Evolutionary conservation across 2,113 vertebrate genomes (phyloP).

Genomic region (Tetrao urogallus): DNA sequence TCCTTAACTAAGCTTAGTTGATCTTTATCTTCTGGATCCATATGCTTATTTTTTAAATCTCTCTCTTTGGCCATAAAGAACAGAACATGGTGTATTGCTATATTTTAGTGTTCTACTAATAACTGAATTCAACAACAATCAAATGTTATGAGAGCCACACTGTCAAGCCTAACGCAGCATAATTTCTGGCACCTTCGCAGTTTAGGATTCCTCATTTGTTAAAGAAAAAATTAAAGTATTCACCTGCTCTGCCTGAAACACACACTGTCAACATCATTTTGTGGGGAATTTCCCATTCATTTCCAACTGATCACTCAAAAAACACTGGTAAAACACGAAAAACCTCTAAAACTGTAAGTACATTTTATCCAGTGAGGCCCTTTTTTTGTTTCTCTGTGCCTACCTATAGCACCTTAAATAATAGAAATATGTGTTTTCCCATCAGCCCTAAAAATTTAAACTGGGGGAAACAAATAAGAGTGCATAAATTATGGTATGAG

Average conservation of each 20-base stretch:
- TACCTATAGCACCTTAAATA: not conserved
- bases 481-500: not conserved
- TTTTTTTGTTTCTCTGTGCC: not conserved
- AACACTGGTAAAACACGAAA: not conserved
- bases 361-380: not conserved
- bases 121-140: not conserved
- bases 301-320: not conserved
- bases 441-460: not conserved
- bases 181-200: not conserved
- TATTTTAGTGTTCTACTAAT: not conserved
- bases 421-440: not conserved
- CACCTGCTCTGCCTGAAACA: not conserved
- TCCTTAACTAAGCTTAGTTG: not conserved
- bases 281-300: not conserved
- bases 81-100: not conserved
- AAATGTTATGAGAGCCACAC: not conserved
- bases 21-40: not conserved
- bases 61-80: not conserved
- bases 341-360: not conserved
- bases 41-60: not conserved
- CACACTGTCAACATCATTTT: not conserved
- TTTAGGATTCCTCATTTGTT: not conserved
- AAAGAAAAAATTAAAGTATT: not conserved
- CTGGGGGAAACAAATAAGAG: not conserved
- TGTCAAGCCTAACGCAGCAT: not conserved